Evolutionary conservation across 1,140 invertebrate species (phyloP), one percentile per base, ranked within the genome.

Genomic region (Heliconius eleuchia): DNA sequence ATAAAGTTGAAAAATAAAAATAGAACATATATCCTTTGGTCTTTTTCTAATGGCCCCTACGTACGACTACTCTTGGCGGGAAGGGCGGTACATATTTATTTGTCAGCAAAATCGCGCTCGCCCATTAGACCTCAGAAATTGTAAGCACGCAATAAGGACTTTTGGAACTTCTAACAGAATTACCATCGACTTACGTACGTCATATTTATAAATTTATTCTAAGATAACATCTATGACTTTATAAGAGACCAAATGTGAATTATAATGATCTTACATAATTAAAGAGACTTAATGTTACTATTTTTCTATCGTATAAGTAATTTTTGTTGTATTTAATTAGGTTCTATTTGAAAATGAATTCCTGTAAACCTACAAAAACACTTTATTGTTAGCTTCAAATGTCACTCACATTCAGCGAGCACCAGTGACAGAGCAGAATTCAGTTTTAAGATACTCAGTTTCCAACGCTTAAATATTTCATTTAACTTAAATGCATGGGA

Each of bases 121-220:
- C 86, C 90, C 89, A 92, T 92, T 92, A 92, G 82, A 82, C 84
- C 80, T 81, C 70, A 83, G 81, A 89, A 89, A 88, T 88, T 85
- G 90, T 90, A 87, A 89, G 89, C 90, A 92, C 90, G 90, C 89
- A 92, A 92, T 92, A 92, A 92, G 86, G 84, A 88, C 82, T 89
- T 91, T 88, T 85, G 81, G 84, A 86, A 89, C 80, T 87, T 88
- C 84, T 80, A 80, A 82, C 79, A 79, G 66, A 85, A 80, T 72
- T 82, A 39, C 37, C 37, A 72, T 39, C 80, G 71, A 55, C 80
- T 83, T 82, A 82, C 83, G 82, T 88, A 82, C 83, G 84, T 89
- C 85, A 85, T 87, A 86, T 89, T 86, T 80, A 88, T 88, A 86
- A 72, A 74, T 82, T 83, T 80, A 46, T 46, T 81, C 46, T 71